phyloP scores from a whole-genome alignment of 2,113 vertebrate species.

The Neogobius melanostomus region DNA sequence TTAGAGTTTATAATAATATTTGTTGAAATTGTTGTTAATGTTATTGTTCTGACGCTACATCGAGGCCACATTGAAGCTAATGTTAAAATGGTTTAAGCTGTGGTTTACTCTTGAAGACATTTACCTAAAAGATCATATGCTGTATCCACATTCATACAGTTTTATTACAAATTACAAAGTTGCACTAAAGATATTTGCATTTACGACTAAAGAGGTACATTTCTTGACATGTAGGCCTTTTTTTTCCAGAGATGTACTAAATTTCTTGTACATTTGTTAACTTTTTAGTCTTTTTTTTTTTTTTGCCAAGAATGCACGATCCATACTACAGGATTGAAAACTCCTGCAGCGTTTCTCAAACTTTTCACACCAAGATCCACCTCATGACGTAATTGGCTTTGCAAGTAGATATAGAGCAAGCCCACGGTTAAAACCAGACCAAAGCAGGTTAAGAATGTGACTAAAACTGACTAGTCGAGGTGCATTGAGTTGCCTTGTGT shows the following conservation, averaged over 20 bases:
- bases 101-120: neutral
- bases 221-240: neutral
- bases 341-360: too few species aligned
- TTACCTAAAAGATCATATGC: neutral
- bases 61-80: neutral
- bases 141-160: neutral
- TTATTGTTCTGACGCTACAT: neutral
- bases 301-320: too few species aligned
- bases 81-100: neutral
- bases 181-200: neutral
- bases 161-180: neutral
- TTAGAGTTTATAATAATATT: conserved; percentile 3
- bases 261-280: neutral
- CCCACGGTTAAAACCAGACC: too few species aligned
- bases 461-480: too few species aligned
- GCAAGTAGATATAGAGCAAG: too few species aligned
- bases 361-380: too few species aligned
- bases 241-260: too few species aligned
- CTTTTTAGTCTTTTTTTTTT: too few species aligned
- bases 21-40: neutral
- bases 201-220: neutral
- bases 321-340: too few species aligned
- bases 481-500: too few species aligned
- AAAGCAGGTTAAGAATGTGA: too few species aligned
- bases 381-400: too few species aligned